Conservation (phyloP, 2,888 invertebrate genomes). For the Drosophila demipolita region DNA sequence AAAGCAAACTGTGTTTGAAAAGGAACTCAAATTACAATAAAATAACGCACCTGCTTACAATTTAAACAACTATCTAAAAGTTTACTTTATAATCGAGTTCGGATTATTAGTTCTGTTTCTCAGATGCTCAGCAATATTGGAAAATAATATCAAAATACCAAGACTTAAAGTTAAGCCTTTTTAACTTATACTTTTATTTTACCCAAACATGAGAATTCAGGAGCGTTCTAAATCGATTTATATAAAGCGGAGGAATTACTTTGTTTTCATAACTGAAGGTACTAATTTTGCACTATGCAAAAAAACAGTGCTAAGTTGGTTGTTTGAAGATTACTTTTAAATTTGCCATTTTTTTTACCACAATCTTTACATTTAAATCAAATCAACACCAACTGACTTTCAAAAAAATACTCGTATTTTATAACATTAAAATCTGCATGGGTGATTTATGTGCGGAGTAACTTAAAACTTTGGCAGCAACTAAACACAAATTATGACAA, state of each 20-base stretch:
- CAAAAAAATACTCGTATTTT: background rate
- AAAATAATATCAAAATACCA: background rate
- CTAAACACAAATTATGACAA: conserved; percentile 39
- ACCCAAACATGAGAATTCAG: background rate
- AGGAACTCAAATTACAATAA: background rate
- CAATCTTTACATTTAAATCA: background rate
- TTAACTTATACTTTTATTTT: background rate
- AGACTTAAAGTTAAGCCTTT: background rate
- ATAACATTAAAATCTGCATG: background rate
- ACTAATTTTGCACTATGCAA: background rate
- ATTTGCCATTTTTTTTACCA: background rate
- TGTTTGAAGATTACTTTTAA: background rate
- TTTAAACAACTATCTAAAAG: background rate
- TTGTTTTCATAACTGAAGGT: background rate
- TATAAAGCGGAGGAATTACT: background rate
- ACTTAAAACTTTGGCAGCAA: conserved; percentile 30
- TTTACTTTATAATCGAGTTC: background rate
- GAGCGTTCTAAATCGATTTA: background rate
- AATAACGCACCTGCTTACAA: background rate
- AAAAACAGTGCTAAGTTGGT: background rate
- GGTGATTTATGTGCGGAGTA: conserved; percentile 38
- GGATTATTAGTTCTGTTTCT: background rate
- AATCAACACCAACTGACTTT: conserved; percentile 12
- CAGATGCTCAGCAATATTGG: background rate
- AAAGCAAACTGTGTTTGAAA: background rate